These are phyloP conservation scores for Neodontobutis hainanensis DNA, from an alignment of 2,113 vertebrate species.

Conservation along the genomic window DNA sequence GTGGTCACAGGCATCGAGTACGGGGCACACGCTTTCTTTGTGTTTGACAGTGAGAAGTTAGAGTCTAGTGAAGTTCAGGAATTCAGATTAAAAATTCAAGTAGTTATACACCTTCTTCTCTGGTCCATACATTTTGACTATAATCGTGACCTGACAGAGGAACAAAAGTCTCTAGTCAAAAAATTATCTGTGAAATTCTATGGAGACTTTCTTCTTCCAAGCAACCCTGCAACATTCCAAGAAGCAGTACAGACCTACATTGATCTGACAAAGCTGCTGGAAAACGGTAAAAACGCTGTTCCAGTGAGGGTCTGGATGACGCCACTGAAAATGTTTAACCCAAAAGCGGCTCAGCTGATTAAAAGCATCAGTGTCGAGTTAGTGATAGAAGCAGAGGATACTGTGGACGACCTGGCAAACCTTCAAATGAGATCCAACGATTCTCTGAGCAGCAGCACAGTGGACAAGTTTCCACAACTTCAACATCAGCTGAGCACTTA, in stretches of 20 bases:
- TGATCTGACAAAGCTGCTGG: not conserved
- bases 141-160: too few relatives aligned
- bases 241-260: not conserved
- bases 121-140: too few relatives aligned
- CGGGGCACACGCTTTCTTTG: not conserved
- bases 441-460: not conserved
- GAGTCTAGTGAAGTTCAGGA: not conserved
- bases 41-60: not conserved
- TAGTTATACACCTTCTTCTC: too few relatives aligned
- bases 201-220: not conserved
- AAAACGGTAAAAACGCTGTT: not conserved
- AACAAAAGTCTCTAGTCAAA: too few relatives aligned
- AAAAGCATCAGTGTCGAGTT: not conserved
- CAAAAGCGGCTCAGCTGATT: not conserved
- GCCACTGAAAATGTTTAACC: not conserved
- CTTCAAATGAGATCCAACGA: slow-evolving; percentile 32
- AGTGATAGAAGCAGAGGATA: fast-evolving
- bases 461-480: slow-evolving; percentile 32
- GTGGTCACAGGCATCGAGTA: not conserved
- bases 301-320: not conserved
- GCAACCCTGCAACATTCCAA: not conserved
- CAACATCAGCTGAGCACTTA: slow-evolving; percentile 14
- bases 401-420: not conserved
- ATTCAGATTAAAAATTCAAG: too few relatives aligned
- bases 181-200: too few relatives aligned